These are phyloP conservation scores for Athalia rosae DNA, from an alignment of 2,888 invertebrate genomes.

Conservation along the genomic window DNA sequence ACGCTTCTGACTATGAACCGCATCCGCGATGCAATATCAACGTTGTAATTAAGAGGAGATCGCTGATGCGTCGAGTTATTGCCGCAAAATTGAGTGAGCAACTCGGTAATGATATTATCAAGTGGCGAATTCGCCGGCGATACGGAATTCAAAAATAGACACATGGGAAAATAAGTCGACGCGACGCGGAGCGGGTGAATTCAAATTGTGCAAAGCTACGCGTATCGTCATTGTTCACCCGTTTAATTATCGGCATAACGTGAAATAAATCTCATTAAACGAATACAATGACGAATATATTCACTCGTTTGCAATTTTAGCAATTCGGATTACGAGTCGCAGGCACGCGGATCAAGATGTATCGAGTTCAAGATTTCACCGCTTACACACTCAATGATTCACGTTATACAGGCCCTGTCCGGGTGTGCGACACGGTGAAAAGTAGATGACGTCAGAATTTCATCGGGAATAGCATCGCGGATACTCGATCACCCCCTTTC, in stretches of 20 bases:
- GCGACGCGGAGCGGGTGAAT: conserved; percentile 25
- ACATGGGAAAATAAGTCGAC: conserved; percentile 1
- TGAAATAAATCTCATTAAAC: neutral
- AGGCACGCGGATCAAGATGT: conserved; percentile 25
- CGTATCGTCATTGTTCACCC: neutral
- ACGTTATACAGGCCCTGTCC: neutral
- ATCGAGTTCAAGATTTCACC: conserved; percentile 38
- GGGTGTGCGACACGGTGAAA: conserved; percentile 14
- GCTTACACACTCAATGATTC: neutral
- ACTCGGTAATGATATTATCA: no score
- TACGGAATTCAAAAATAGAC: neutral
- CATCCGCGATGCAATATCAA: neutral
- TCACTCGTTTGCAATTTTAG: neutral
- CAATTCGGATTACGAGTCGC: neutral
- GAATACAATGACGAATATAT: neutral
- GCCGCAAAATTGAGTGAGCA: conserved; percentile 2
- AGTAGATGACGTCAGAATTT: neutral
- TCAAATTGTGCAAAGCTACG: conserved; percentile 1
- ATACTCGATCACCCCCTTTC: conserved; percentile 6
- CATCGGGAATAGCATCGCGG: neutral
- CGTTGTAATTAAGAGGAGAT: conserved; percentile 1
- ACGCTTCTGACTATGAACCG: neutral
- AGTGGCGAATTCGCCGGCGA: neutral
- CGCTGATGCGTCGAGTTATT: neutral
- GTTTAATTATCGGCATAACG: neutral